Conservation (phyloP, 2,113 vertebrate genomes). For the Thinocorus orbignyianus region DNA sequence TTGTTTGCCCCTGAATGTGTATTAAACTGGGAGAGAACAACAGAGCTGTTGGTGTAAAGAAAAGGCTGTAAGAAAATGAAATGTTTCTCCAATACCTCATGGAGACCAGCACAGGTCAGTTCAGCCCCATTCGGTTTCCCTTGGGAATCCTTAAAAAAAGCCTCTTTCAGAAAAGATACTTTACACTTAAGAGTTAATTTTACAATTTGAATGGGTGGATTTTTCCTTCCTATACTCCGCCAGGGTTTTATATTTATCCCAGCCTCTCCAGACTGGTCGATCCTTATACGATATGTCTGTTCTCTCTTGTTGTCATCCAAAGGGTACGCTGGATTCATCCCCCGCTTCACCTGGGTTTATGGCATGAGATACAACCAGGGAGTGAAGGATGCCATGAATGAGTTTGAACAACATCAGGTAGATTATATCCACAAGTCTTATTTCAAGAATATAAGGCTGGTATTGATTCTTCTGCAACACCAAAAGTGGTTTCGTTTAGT, state of each 20-base stretch:
- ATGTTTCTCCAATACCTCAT: background rate
- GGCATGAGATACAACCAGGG: slow-evolving; percentile 22
- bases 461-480: background rate
- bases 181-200: background rate
- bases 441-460: background rate
- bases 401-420: slow-evolving; percentile 73
- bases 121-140: background rate
- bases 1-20: background rate
- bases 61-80: background rate
- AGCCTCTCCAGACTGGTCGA: background rate
- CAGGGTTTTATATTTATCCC: background rate
- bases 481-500: background rate
- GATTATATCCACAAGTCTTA: rapidly evolving
- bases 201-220: background rate
- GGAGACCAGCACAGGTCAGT: background rate
- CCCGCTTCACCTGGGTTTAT: background rate
- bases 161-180: background rate
- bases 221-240: background rate
- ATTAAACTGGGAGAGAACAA: background rate
- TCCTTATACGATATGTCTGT: background rate
- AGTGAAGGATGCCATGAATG: slow-evolving; percentile 60
- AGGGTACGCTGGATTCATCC: slow-evolving; percentile 74
- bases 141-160: background rate
- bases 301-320: background rate
- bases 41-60: background rate